Evolutionary conservation across 2,888 invertebrate species (phyloP), one percentile per base, ranked within the genome.

Genomic region (Trichacis sp.): DNA sequence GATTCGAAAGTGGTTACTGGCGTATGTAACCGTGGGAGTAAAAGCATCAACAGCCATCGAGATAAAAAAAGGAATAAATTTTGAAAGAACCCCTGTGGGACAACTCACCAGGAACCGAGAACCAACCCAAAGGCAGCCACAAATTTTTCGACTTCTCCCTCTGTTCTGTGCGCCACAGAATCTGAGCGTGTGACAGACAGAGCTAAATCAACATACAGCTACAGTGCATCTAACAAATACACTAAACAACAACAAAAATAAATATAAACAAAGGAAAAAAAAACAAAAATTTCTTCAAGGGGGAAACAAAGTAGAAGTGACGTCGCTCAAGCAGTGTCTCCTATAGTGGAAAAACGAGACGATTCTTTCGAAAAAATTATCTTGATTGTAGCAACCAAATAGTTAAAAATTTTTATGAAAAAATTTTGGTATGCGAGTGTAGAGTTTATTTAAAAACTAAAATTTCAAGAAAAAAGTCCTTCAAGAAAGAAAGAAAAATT

Each of bases 181-280:
- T 79, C 74, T 76, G 80, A 81, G 80, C 79, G 78, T 79, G 78
- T 79, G 82, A 83, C 81, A 83, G 82, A 83, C 76, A 82, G 82
- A 83, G 80, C 79, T 24, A 83, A 84, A 82, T 79, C 83, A 82
- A 83, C 80, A 84, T 80, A 84, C 84, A 84, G 84, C 84, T 84
- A 84, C 84, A 84, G 84, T 84, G 83, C 83, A 84, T 84, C 84
- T 84, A 84, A 82, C 80, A 83, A 83, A 82, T 83, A 82, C 80
- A 84, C 81, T 83, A 83, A 83, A 84, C 78, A 83, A 82, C 78
- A 82, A 83, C 76, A 81, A 80, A 80, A 81, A 82, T 78, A 82
- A 81, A 80, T 79, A 82, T 82, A 81, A 81, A 81, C 80, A 81
- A 81, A 83, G 73, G 77, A n/a, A n/a, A n/a, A n/a, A n/a, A n/a